Percentiles rank a stretch among this genome's conserved stretches.
Evolutionary conservation across 2,888 invertebrate genomes (phyloP).

Genomic region (Tanytarsus gracilentus): DNA sequence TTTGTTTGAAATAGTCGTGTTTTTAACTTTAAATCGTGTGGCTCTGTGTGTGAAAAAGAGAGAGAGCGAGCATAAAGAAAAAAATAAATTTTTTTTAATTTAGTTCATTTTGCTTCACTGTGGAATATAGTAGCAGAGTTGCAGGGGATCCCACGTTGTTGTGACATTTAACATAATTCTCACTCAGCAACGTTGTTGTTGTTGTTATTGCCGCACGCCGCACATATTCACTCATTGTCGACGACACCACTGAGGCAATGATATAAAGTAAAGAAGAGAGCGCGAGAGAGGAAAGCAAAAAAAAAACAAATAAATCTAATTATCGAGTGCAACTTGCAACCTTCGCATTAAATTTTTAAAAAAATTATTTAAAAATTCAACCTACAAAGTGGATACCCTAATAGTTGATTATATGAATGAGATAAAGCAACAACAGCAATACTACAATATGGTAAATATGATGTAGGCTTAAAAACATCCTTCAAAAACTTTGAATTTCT

Average conservation of each 20-base stretch:
- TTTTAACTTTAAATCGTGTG: conserved; percentile 26
- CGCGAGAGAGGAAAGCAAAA: too few species aligned
- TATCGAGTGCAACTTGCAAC: neutral
- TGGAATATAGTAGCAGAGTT: too few species aligned
- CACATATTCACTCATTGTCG: too few species aligned
- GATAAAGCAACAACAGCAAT: conserved; percentile 23
- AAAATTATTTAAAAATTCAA: neutral
- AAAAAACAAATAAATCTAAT: too few species aligned
- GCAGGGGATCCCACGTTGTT: too few species aligned
- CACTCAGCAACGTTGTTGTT: too few species aligned
- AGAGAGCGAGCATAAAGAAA: conserved; percentile 2
- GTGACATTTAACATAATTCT: too few species aligned
- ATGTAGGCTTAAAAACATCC: too few species aligned
- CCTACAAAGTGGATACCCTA: conserved; percentile 26
- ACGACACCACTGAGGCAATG: too few species aligned
- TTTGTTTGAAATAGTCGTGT: conserved; percentile 28
- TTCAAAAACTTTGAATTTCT: too few species aligned
- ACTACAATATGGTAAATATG: conserved; percentile 25
- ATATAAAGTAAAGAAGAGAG: too few species aligned
- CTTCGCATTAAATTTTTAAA: neutral
- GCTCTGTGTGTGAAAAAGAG: neutral
- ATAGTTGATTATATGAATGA: conserved; percentile 25
- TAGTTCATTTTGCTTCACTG: neutral
- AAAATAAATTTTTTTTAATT: neutral
- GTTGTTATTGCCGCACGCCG: too few species aligned